Base-by-base conservation (phyloP, 2,888 invertebrate genomes). In the Allacma fusca region DNA sequence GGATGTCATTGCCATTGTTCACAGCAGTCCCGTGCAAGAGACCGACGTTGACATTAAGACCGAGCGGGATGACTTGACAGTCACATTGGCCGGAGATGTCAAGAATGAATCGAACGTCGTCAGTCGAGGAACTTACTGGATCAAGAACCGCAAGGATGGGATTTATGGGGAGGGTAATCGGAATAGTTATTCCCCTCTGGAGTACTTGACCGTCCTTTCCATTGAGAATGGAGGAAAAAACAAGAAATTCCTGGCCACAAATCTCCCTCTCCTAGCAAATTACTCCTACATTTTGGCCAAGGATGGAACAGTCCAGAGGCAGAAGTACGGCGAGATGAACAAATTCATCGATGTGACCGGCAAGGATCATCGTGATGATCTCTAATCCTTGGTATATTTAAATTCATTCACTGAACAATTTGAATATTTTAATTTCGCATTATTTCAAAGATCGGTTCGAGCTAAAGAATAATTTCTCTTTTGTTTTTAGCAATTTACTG, bases 171-270 rank as follows among this genome's bases (percentile, higher is more conserved):
- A 59, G 21, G 12, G 0, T 2, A 1, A 13, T 40, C 26, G 19
- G 24, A 68, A 67, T 70, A 59, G 72, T 23, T 74, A 64, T 26
- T 64, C 64, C 19, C 74, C 74, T 24, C n/a, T 74, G 1, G 74
- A 74, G 34, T 64, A 29, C 21, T 24, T 74, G 16, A 74, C 64
- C 2, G 29, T 73, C 12, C 0, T 68, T 7, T 9, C 40, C n/a
- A 34, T 74, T 21, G 28, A 7, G n/a, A 26, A 13, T 1, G 57
- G 29, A n/a, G n/a, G n/a, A n/a, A n/a, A n/a, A 2, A 26, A 62
- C 5, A 13, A 1, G 1, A 59, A 73, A 29, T 13, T 73, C 19
- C 16, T 74, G 2, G 65, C 29, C 1, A 21, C 21, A 2, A 74
- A 74, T 40, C n/a, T 29, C 16, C 40, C 64, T 5, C 34, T 74